phyloP scores from a whole-genome alignment of 2,797 vertebrate genomes.

The Lagorchestes hirsutus region DNA sequence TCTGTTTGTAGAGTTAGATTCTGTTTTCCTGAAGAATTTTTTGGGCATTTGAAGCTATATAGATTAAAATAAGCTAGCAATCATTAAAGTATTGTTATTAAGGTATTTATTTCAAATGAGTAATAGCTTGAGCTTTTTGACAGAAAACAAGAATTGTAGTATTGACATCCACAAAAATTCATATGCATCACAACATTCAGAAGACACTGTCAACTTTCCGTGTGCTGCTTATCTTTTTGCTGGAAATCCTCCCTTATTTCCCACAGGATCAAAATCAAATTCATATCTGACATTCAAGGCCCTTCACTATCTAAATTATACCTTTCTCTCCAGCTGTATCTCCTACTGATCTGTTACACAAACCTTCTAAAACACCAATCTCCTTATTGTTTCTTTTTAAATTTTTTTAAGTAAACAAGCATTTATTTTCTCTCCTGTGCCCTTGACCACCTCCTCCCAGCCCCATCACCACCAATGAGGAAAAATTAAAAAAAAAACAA shows the following conservation, averaged over 20 bases:
- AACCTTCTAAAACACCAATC: background rate
- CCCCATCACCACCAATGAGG: background rate
- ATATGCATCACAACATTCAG: background rate
- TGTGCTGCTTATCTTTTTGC: background rate
- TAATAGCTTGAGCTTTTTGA: background rate
- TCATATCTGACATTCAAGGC: background rate
- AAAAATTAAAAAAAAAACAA: background rate
- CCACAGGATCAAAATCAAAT: background rate
- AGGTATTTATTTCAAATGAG: background rate
- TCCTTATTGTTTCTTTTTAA: too few species aligned
- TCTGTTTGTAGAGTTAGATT: background rate
- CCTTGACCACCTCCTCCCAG: background rate
- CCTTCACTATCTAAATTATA: background rate
- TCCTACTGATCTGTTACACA: background rate
- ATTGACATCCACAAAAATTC: background rate
- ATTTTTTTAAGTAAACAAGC: background rate
- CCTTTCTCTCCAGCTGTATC: background rate
- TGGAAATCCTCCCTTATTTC: background rate
- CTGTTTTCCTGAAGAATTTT: background rate
- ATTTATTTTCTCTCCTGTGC: background rate
- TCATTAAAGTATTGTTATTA: background rate
- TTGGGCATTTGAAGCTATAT: background rate
- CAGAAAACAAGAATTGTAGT: background rate
- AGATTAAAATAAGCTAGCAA: background rate
- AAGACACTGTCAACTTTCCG: background rate